Conservation (phyloP, 2,888 invertebrate species). For the Orchesellides sinensis region DNA sequence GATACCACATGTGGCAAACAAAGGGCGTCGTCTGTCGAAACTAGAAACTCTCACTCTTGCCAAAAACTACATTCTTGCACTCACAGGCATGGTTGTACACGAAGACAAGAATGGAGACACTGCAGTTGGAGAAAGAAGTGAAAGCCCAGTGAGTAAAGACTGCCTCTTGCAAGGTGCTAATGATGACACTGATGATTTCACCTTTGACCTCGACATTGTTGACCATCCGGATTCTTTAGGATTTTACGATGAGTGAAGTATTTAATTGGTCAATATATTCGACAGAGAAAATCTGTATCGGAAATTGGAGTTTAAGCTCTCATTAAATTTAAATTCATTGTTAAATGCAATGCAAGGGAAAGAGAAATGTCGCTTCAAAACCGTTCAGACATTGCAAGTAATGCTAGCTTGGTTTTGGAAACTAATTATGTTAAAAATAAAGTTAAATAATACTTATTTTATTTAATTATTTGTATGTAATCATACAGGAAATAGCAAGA, state of each 20-base stretch:
- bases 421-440: too few relatives aligned
- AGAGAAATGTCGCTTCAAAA: too few relatives aligned
- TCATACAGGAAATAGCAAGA: too few relatives aligned
- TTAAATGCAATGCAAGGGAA: too few relatives aligned
- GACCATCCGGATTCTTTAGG: slow-evolving; percentile 75
- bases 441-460: too few relatives aligned
- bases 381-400: too few relatives aligned
- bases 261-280: too few relatives aligned
- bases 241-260: slow-evolving; percentile 74
- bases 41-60: slow-evolving; percentile 75
- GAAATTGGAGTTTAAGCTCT: too few relatives aligned
- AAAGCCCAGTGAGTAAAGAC: slow-evolving; percentile 74
- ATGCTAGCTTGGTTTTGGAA: too few relatives aligned
- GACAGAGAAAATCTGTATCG: too few relatives aligned
- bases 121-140: slow-evolving; percentile 65
- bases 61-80: slow-evolving; percentile 75
- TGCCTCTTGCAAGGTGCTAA: slow-evolving; percentile 74
- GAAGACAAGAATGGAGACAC: slow-evolving; percentile 72
- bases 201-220: slow-evolving; percentile 75
- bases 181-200: slow-evolving; percentile 74
- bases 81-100: slow-evolving; percentile 74
- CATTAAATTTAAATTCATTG: too few relatives aligned
- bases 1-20: slow-evolving; percentile 74
- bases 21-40: slow-evolving; percentile 74
- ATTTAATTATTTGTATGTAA: too few relatives aligned